Conservation (phyloP, 2,888 invertebrate genomes). For the Stenodera caucasica region DNA sequence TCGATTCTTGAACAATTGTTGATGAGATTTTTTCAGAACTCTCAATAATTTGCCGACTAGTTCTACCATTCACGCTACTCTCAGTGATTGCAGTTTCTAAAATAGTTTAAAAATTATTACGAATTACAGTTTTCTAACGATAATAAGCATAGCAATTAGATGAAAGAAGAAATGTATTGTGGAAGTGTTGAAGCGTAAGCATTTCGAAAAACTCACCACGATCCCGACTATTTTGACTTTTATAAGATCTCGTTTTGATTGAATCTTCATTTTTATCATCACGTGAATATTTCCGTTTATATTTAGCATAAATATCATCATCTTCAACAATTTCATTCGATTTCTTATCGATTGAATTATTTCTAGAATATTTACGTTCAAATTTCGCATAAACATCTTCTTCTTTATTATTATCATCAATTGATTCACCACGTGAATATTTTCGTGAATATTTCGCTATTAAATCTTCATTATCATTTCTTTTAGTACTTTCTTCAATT, state of each 20-base stretch:
- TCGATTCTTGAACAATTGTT: constrained; percentile 24
- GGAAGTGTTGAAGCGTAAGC: constrained; percentile 7
- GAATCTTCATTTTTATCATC: constrained; percentile 33
- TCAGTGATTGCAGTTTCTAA: neutral
- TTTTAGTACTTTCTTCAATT: constrained; percentile 32
- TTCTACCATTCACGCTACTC: neutral
- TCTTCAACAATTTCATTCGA: constrained; percentile 36
- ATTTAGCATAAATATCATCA: constrained; percentile 46
- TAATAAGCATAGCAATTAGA: neutral
- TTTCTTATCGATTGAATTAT: constrained; percentile 31
- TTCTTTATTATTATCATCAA: constrained; percentile 35
- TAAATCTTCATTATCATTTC: constrained; percentile 39
- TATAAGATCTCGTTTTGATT: constrained; percentile 29
- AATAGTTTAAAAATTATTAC: neutral
- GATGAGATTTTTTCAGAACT: constrained; percentile 7
- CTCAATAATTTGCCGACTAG: neutral
- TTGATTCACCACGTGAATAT: constrained; percentile 33
- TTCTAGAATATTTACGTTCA: constrained; percentile 44
- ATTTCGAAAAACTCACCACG: constrained; percentile 22
- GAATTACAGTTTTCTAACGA: too few relatives aligned
- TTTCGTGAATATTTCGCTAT: constrained; percentile 39
- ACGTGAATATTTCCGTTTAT: constrained; percentile 42
- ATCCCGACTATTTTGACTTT: constrained; percentile 29
- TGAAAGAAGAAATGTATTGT: neutral
- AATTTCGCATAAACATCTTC: constrained; percentile 46